A percentile compares a stretch with the other conserved stretches of the same genome.
Evolutionary conservation across 1,140 invertebrate species (phyloP).

Genomic region (Glomeris maerens): DNA sequence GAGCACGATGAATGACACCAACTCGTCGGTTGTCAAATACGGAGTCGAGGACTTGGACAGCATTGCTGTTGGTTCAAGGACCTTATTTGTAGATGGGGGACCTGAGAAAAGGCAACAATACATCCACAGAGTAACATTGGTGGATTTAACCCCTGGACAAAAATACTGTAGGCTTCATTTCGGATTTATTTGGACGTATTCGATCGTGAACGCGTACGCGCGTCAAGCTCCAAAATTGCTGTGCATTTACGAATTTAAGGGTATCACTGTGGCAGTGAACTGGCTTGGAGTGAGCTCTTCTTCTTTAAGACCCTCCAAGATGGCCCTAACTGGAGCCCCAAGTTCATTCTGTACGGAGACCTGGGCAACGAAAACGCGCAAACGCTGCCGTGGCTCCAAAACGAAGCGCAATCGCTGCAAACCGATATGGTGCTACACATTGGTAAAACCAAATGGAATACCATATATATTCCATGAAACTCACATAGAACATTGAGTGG

Average conservation of each 20-base stretch:
- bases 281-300: constrained; percentile 65
- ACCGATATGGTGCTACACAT: constrained; percentile 82
- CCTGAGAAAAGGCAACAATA: constrained; percentile 48
- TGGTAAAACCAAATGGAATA: too few species aligned
- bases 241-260: constrained; percentile 34
- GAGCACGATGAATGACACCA: constrained; percentile 60
- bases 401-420: constrained; percentile 58
- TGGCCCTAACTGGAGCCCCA: constrained; percentile 54
- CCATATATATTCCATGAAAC: too few species aligned
- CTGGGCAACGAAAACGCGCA: constrained; percentile 76
- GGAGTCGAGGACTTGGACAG: constrained; percentile 43
- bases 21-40: constrained; percentile 58
- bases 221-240: neutral
- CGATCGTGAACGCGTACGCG: neutral
- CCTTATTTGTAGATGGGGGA: constrained; percentile 67
- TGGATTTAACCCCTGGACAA: constrained; percentile 40
- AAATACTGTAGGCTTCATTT: constrained; percentile 42
- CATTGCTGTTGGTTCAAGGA: constrained; percentile 41
- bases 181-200: neutral
- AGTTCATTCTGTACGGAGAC: constrained; percentile 74
- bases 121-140: constrained; percentile 58
- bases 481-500: too few species aligned
- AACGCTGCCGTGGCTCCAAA: constrained; percentile 61
- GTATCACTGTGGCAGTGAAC: constrained; percentile 64
- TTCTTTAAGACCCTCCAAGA: constrained; percentile 50